phyloP scores from a whole-genome alignment of 2,797 vertebrate genomes.

The Falco columbarius region DNA sequence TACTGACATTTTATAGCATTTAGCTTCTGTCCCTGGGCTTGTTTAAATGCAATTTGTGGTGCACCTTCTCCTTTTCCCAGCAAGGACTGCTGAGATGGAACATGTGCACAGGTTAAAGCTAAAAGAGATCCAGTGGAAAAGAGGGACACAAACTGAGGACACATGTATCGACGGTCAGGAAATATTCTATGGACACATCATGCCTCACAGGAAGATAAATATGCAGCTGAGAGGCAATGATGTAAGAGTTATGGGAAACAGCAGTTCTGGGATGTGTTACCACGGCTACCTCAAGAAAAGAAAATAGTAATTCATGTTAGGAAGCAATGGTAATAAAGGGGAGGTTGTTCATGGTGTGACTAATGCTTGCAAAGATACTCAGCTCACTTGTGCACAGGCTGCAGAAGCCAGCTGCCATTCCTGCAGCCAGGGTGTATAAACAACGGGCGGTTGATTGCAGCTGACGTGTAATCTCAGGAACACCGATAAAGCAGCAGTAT shows the following conservation, averaged over 20 bases:
- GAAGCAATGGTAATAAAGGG: not conserved
- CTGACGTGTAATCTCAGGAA: not conserved
- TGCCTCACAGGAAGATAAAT: not conserved
- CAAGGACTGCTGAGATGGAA: not conserved
- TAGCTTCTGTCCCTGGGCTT: conserved; percentile 11
- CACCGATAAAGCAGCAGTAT: not conserved
- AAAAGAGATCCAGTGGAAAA: not conserved
- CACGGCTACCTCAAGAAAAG: not conserved
- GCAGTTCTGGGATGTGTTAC: not conserved
- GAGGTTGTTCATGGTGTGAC: not conserved
- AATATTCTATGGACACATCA: not conserved
- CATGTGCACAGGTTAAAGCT: not conserved
- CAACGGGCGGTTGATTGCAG: not conserved
- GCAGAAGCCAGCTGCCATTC: not conserved
- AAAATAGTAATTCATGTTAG: not conserved
- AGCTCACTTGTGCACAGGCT: not conserved
- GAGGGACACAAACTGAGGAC: not conserved
- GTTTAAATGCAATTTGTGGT: conserved; percentile 9
- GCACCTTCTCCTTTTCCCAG: not conserved
- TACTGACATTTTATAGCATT: not conserved
- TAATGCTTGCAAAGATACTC: not conserved
- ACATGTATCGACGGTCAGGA: not conserved
- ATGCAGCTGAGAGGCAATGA: not conserved
- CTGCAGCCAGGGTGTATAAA: not conserved
- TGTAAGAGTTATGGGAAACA: not conserved